These are phyloP conservation scores for Limnothrissa miodon DNA, from an alignment of 2,113 vertebrate genomes.

Conservation along the genomic window DNA sequence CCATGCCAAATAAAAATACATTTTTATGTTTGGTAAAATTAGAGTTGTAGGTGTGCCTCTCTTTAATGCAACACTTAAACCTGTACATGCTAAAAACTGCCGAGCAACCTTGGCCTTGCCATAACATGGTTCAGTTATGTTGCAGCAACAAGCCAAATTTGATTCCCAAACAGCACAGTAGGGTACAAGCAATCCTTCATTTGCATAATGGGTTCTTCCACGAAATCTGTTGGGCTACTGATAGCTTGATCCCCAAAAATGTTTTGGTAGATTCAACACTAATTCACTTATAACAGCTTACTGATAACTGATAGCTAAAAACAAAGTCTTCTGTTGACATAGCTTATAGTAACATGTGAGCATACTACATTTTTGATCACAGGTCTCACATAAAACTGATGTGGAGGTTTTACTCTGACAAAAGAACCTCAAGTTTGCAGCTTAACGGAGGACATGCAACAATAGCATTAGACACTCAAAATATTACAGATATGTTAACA, in stretches of 20 bases:
- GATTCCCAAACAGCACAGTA: not conserved
- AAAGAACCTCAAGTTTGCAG: no score
- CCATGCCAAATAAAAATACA: not conserved
- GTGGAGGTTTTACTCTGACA: not conserved
- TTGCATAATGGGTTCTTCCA: constrained; percentile 34
- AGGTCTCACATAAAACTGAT: constrained; percentile 35
- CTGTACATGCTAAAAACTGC: no score
- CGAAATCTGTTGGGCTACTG: constrained; percentile 36
- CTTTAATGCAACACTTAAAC: no score
- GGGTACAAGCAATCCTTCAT: constrained; percentile 34
- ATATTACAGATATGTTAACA: not conserved
- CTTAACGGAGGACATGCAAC: not conserved
- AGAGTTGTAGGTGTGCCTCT: not conserved
- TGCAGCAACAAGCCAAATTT: not conserved
- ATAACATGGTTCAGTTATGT: not conserved
- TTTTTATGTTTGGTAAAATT: not conserved
- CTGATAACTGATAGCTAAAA: constrained; percentile 49
- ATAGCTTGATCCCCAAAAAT: constrained; percentile 54
- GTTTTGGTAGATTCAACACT: constrained; percentile 43
- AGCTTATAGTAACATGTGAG: constrained; percentile 57
- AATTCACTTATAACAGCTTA: constrained; percentile 51
- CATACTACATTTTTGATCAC: constrained; percentile 62
- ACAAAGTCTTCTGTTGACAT: constrained; percentile 49
- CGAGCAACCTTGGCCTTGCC: not conserved
- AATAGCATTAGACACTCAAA: not conserved